Evolutionary conservation across 2,113 vertebrate genomes (phyloP).

Genomic region (Hemibates koningsi): DNA sequence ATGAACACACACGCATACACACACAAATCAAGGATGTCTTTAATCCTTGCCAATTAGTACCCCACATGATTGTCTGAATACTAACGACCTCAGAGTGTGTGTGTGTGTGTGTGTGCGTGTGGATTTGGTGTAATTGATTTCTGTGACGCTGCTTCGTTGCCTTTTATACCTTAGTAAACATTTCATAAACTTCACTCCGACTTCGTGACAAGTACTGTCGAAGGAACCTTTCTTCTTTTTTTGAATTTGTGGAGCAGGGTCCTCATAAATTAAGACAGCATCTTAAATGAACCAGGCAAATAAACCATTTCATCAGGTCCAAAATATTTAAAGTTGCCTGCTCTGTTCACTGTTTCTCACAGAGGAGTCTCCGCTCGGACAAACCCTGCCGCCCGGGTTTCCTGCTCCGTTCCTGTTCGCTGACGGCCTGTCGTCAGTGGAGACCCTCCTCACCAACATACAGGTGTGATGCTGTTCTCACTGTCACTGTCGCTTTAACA

Average conservation of each 20-base stretch:
- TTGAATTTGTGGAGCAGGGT: not conserved
- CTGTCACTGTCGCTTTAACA: not conserved
- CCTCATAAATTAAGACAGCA: not conserved
- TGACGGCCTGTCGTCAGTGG: conserved; percentile 89
- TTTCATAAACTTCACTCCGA: conserved; percentile 23
- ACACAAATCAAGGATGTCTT: conserved; percentile 54
- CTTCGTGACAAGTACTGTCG: not conserved
- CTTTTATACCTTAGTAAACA: conserved; percentile 50
- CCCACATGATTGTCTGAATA: conserved; percentile 53
- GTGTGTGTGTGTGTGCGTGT: not conserved
- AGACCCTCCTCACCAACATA: conserved; percentile 94
- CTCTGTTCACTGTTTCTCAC: conserved; percentile 33
- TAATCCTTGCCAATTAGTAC: conserved; percentile 67
- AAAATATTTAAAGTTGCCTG: not conserved
- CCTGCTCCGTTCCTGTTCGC: conserved; percentile 88
- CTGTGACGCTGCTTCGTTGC: conserved; percentile 33
- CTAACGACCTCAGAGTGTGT: not conserved
- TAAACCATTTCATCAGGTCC: not conserved
- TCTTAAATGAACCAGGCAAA: not conserved
- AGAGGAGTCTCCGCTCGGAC: conserved; percentile 74
- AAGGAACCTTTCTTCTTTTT: not conserved
- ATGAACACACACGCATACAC: conserved; percentile 7
- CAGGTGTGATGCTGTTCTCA: conserved; percentile 71
- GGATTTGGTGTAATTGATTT: conserved; percentile 50
- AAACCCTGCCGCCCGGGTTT: conserved; percentile 82